phyloP scores from a whole-genome alignment of 2,113 vertebrate species.

The Callipepla californica region DNA sequence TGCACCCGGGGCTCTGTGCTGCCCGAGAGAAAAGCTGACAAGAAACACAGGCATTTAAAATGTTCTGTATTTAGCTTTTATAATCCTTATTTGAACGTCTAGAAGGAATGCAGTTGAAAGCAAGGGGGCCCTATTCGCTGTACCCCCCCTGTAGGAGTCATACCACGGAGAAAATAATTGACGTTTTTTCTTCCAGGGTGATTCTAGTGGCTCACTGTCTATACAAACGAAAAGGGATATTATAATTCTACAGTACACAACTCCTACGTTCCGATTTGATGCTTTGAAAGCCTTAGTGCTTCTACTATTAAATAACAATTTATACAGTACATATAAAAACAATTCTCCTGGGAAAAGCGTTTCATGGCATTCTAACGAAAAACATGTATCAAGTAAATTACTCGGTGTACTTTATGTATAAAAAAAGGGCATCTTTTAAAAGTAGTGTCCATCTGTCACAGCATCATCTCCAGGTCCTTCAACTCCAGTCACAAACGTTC shows the following conservation, averaged over 20 bases:
- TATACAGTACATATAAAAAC: constrained; percentile 38
- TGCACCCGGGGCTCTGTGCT: too few species aligned
- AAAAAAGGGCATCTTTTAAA: constrained; percentile 21
- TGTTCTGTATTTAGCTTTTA: constrained; percentile 33
- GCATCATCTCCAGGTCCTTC: not conserved
- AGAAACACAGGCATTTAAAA: not conserved
- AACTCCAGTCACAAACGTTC: not conserved
- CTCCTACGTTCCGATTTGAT: not conserved
- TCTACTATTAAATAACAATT: not conserved
- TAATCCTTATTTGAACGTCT: constrained; percentile 14
- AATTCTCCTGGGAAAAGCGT: not conserved
- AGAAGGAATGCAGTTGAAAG: not conserved
- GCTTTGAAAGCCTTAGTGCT: not conserved
- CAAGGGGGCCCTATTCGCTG: not conserved
- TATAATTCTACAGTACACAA: not conserved
- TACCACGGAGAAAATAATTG: constrained; percentile 33
- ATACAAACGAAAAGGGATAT: constrained; percentile 14
- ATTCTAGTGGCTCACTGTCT: constrained; percentile 42
- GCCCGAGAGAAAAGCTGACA: not conserved
- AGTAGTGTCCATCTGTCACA: not conserved
- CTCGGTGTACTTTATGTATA: not conserved
- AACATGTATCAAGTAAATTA: not conserved
- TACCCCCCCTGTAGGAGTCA: not conserved
- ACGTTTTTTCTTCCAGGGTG: constrained; percentile 24
- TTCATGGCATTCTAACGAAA: not conserved